phyloP scores from a whole-genome alignment of 2,113 vertebrate genomes.

The Macrotis lagotis region DNA sequence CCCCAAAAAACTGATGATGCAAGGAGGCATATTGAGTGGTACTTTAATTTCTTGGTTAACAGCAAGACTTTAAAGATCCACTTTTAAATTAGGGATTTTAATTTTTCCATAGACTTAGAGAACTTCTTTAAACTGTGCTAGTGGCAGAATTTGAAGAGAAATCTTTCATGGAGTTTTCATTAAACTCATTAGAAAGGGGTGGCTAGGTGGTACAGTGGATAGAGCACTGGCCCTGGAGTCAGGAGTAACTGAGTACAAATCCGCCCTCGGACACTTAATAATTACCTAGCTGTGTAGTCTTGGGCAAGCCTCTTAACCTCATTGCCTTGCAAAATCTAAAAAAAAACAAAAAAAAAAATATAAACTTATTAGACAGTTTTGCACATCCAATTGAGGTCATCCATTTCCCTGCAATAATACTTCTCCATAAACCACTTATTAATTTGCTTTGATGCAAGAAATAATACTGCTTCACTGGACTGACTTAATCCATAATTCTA shows the following conservation, averaged over 20 bases:
- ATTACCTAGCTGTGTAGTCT: no score
- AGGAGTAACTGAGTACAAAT: no score
- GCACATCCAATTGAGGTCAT: slow-evolving; percentile 37
- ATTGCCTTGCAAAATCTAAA: no score
- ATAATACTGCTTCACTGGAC: slow-evolving; percentile 3
- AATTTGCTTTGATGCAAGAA: slow-evolving; percentile 50
- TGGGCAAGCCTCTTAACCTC: no score
- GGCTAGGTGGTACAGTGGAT: no score
- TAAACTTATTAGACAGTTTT: slow-evolving; percentile 29
- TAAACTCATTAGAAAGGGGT: slow-evolving; percentile 45
- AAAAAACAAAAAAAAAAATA: no score
- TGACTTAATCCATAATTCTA: neutral
- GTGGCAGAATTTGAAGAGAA: slow-evolving; percentile 41
- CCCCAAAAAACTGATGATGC: neutral
- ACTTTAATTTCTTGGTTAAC: neutral
- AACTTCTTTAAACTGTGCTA: neutral
- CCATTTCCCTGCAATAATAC: slow-evolving; percentile 55
- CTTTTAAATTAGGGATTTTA: neutral
- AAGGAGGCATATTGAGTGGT: neutral
- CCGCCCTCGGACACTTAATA: no score
- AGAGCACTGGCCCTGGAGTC: no score
- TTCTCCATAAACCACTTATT: slow-evolving; percentile 34
- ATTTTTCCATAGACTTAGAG: neutral
- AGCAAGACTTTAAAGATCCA: neutral
- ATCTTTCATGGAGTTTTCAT: slow-evolving; percentile 41